These are phyloP conservation scores for Papilio gigon DNA, from an alignment of 2,888 invertebrate genomes.

Conservation along the genomic window DNA sequence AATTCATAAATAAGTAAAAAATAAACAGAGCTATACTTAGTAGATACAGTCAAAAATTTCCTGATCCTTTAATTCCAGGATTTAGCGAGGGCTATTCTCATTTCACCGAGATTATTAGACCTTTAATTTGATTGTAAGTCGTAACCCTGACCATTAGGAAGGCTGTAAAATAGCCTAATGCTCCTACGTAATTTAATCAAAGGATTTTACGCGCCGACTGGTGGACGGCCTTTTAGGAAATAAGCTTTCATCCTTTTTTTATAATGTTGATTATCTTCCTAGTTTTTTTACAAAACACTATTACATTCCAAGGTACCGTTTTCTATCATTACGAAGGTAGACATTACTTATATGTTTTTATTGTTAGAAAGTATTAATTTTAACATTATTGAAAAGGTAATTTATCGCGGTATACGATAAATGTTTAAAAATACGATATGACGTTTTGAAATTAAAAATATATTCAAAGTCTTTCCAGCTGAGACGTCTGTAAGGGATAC, in stretches of 20 bases:
- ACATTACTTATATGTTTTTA: too few relatives aligned
- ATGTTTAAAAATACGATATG: too few relatives aligned
- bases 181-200: constrained; percentile 17
- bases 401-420: too few relatives aligned
- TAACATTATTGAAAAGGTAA: too few relatives aligned
- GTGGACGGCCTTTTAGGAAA: not conserved
- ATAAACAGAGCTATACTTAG: not conserved
- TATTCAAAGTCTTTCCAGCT: not conserved
- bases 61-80: constrained; percentile 5
- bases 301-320: not conserved
- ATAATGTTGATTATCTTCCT: not conserved
- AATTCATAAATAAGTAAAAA: not conserved
- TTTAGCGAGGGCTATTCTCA: not conserved
- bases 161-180: constrained; percentile 11
- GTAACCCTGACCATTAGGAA: constrained; percentile 12
- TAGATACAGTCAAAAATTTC: not conserved
- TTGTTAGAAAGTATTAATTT: too few relatives aligned
- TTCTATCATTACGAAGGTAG: too few relatives aligned
- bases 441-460: not conserved
- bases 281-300: not conserved
- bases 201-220: not conserved
- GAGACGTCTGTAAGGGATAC: not conserved
- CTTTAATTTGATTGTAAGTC: constrained; percentile 17
- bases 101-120: constrained; percentile 22
- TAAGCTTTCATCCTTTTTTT: not conserved